phyloP scores from a whole-genome alignment of 2,888 invertebrate species.

The Rhodophaea formosa region DNA sequence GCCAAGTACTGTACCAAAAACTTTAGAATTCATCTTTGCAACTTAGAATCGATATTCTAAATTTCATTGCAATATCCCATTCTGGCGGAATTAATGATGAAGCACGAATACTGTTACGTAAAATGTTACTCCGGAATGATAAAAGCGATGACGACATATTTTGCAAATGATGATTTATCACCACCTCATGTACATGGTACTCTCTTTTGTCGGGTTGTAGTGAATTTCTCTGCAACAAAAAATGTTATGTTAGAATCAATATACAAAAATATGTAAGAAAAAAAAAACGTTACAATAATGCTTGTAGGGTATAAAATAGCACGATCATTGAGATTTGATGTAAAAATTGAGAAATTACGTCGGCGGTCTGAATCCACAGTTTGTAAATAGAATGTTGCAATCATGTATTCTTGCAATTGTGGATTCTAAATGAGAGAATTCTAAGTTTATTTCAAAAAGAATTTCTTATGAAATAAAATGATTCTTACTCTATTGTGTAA shows the following conservation, averaged over 20 bases:
- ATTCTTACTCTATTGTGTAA: constrained; percentile 78
- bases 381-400: neutral
- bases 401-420: neutral
- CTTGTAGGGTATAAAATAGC: constrained; percentile 57
- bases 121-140: constrained; percentile 40
- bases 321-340: constrained; percentile 59
- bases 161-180: constrained; percentile 45
- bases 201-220: constrained; percentile 69
- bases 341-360: constrained; percentile 2
- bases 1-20: constrained; percentile 22
- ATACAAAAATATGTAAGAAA: neutral
- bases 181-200: constrained; percentile 63
- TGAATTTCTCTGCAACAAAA: constrained; percentile 76
- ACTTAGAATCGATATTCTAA: constrained; percentile 33
- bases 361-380: constrained; percentile 47
- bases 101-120: constrained; percentile 78
- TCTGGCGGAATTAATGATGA: constrained; percentile 72
- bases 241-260: constrained; percentile 10
- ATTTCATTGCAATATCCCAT: constrained; percentile 67
- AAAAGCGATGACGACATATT: constrained; percentile 34
- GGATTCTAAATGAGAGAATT: neutral
- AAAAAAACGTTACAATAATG: constrained; percentile 41
- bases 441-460: constrained; percentile 22
- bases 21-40: constrained; percentile 26
- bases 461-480: constrained; percentile 39